Percentiles rank a stretch among this genome's conserved stretches.
These are phyloP conservation scores for Anniella stebbinsi DNA, from an alignment of 2,797 vertebrate species.

Conservation along the genomic window DNA sequence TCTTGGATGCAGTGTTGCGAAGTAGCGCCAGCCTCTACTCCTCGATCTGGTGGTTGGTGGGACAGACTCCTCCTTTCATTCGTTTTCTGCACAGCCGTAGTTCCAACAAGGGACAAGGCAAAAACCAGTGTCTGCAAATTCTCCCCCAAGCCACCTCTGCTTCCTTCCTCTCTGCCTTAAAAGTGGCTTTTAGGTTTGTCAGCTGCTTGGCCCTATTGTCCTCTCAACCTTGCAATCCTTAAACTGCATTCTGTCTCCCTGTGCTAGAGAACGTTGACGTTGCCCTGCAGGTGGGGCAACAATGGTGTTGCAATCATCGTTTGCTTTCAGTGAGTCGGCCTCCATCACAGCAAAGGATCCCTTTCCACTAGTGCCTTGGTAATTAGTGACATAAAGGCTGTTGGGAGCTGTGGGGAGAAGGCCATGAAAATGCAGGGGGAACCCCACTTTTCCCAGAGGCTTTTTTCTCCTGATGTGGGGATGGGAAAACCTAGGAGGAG, in stretches of 20 bases:
- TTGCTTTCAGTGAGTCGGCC: neutral
- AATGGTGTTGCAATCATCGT: neutral
- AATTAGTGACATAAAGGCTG: too few species aligned
- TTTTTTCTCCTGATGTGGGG: too few species aligned
- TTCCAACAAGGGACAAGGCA: neutral
- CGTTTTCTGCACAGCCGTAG: conserved; percentile 18
- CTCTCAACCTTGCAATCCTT: neutral
- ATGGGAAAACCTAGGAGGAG: too few species aligned
- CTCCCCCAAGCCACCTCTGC: neutral
- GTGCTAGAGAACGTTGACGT: neutral
- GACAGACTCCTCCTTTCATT: neutral
- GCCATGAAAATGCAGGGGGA: too few species aligned
- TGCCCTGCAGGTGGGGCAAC: neutral
- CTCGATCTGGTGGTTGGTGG: neutral
- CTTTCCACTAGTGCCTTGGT: neutral
- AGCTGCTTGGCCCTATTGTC: neutral
- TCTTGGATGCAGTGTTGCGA: neutral
- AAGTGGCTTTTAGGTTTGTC: neutral
- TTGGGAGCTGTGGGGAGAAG: too few species aligned
- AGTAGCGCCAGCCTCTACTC: too few species aligned
- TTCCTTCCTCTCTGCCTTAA: neutral
- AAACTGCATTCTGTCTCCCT: neutral
- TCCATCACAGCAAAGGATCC: neutral
- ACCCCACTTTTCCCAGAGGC: too few species aligned
- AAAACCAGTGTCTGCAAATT: neutral